Evolutionary conservation across 2,113 vertebrate species (phyloP).

Genomic region (Osmerus eperlanus): DNA sequence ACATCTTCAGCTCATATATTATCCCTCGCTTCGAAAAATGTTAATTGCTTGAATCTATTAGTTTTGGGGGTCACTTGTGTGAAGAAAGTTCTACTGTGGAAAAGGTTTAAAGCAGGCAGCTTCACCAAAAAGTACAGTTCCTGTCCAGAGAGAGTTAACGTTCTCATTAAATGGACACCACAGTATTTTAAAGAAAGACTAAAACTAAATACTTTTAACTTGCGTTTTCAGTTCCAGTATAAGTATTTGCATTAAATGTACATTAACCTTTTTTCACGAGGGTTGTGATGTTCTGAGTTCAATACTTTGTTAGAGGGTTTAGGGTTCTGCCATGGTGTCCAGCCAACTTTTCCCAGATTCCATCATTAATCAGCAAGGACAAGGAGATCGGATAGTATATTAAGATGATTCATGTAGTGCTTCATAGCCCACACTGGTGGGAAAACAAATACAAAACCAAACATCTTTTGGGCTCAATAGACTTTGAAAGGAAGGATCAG

Average conservation of each 20-base stretch:
- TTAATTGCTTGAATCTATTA: slow-evolving; percentile 29
- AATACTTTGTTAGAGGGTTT: too few species aligned
- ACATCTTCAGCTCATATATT: slow-evolving; percentile 13
- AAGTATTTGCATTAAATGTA: too few species aligned
- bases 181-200: too few species aligned
- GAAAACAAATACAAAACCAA: slow-evolving; percentile 19
- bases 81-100: slow-evolving; percentile 28
- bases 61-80: slow-evolving; percentile 13
- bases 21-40: slow-evolving; percentile 18
- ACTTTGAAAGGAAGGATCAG: slow-evolving; percentile 46
- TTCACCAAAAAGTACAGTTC: slow-evolving; percentile 9
- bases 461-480: slow-evolving; percentile 38
- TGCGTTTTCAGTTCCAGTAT: too few species aligned
- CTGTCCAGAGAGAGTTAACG: slow-evolving; percentile 14
- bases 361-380: too few species aligned
- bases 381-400: background rate
- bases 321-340: too few species aligned
- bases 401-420: background rate
- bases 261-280: too few species aligned
- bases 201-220: too few species aligned
- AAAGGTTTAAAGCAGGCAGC: slow-evolving; percentile 7
- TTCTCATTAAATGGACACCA: background rate
- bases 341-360: too few species aligned
- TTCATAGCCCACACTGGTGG: too few species aligned
- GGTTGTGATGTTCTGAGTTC: too few species aligned